Percentiles rank a stretch among this genome's conserved stretches.
Evolutionary conservation across 1,140 invertebrate species (phyloP).

Genomic region (Pteromalus puparum): DNA sequence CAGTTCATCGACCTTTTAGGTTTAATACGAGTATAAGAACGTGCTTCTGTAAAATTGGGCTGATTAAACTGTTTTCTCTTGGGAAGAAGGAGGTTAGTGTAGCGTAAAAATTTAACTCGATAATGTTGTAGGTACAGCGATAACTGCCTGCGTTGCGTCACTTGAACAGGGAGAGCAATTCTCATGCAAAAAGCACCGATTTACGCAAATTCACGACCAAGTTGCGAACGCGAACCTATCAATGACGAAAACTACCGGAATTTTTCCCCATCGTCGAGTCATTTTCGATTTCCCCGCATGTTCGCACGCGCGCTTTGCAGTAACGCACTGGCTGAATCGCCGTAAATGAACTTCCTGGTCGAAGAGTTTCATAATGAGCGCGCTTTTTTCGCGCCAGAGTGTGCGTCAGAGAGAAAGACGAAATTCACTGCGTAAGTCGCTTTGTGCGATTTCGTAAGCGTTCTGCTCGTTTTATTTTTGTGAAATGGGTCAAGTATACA

Average conservation of each 20-base stretch:
- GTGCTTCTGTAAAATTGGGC: neutral
- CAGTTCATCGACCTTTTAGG: constrained; percentile 23
- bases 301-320: neutral
- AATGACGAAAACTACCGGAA: constrained; percentile 26
- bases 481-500: too few relatives aligned
- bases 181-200: neutral
- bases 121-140: neutral
- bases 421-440: neutral
- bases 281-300: neutral
- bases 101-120: neutral
- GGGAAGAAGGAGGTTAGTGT: neutral
- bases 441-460: too few relatives aligned
- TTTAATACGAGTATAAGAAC: neutral
- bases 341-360: neutral
- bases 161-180: neutral
- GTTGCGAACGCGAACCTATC: constrained; percentile 15
- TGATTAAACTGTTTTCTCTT: neutral
- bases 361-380: neutral
- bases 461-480: too few relatives aligned
- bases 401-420: neutral
- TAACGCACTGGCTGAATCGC: neutral
- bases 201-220: neutral
- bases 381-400: neutral
- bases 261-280: neutral
- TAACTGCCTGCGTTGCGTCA: neutral